These are phyloP conservation scores for Phyllotreta cruciferae DNA, from an alignment of 2,888 invertebrate genomes.

Conservation along the genomic window DNA sequence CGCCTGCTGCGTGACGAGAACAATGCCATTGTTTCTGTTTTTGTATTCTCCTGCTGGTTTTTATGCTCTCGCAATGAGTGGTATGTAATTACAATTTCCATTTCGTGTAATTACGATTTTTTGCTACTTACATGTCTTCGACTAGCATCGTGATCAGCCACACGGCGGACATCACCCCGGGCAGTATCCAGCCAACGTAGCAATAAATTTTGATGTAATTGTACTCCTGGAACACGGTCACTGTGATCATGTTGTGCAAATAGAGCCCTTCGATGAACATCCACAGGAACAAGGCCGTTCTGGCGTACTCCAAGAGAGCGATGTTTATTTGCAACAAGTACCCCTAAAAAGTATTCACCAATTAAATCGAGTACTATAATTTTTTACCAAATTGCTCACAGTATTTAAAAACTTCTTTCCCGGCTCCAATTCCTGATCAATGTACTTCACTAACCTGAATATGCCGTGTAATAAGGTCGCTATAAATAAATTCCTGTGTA, in stretches of 20 bases:
- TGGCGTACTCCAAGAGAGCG: constrained; percentile 81
- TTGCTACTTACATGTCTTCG: constrained; percentile 51
- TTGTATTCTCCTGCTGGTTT: too few relatives aligned
- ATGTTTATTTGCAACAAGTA: constrained; percentile 45
- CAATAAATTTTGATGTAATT: constrained; percentile 69
- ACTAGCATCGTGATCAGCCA: constrained; percentile 71
- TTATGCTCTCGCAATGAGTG: too few relatives aligned
- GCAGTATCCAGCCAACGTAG: constrained; percentile 77
- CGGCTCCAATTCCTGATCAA: constrained; percentile 68
- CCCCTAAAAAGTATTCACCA: constrained; percentile 35
- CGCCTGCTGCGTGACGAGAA: too few relatives aligned
- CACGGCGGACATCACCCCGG: constrained; percentile 69
- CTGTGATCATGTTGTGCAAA: constrained; percentile 83
- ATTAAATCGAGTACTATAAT: background rate
- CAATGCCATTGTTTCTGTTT: too few relatives aligned
- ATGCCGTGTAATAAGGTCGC: constrained; percentile 82
- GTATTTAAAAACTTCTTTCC: constrained; percentile 66
- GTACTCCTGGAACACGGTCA: constrained; percentile 73
- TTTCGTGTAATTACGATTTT: too few relatives aligned
- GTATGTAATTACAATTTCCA: too few relatives aligned
- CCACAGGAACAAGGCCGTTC: constrained; percentile 94
- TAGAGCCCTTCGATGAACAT: constrained; percentile 96
- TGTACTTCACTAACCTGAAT: constrained; percentile 75
- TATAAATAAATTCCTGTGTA: constrained; percentile 84
- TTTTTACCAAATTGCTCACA: constrained; percentile 61